Evolutionary conservation across 2,797 vertebrate genomes (phyloP), one percentile per base, ranked within the genome.

Genomic region (Podarcis siculus): DNA sequence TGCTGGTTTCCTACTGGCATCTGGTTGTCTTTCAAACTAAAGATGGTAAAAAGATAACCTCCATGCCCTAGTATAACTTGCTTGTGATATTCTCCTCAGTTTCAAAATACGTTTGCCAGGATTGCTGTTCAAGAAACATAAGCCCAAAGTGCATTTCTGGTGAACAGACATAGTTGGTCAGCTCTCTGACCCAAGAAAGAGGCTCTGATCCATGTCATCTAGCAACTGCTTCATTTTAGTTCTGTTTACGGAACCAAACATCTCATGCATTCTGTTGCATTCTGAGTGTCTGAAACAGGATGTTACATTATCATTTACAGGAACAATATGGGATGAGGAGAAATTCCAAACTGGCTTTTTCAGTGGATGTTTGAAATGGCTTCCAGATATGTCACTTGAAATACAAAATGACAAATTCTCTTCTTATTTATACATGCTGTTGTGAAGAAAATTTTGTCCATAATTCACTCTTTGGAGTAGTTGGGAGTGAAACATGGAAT

Each of bases 141-240:
- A 55, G 21, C 45, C 9, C 32, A 66, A 27, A 66, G 25, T 17
- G 42, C n/a, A 42, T 32, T 37, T 58, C 23, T 12, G 35, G 3
- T 17, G 27, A 75, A n/a, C 35, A 75, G 39, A 75, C 58, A 8
- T 39, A 4, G 3, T 17, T 85, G 4, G 15, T 15, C 12, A 3
- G 1, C 64, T 81, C 7, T 27, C 19, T 77, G 58, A n/a, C 15
- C 37, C 35, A 61, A 76, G 21, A 30, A 27, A 66, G 27, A 42
- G 27, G 37, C 37, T 64, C 25, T 23, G 19, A 19, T 85, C 27
- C 17, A 15, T 61, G n/a, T 23, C 72, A 5, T 23, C 82, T 25
- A 86, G 76, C 80, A 81, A 58, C 30, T 85, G 49, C 7, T 61
- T 89, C 72, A 45, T 82, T 85, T 78, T 73, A 78, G 73, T 79